phyloP scores from a whole-genome alignment of 2,888 invertebrate species.

The Drosophila prolongata region DNA sequence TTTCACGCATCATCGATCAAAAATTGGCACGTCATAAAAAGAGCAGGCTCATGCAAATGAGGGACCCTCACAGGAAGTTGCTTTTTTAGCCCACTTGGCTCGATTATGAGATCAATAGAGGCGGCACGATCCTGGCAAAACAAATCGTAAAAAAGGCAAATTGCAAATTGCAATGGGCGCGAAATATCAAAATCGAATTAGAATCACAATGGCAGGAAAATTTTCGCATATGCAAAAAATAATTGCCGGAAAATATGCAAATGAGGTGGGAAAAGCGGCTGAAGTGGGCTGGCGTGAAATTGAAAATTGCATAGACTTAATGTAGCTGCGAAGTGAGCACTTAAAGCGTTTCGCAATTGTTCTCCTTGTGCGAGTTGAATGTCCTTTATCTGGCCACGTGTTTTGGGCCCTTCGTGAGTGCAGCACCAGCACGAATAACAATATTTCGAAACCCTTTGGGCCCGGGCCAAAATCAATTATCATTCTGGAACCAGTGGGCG shows the following conservation, averaged over 20 bases:
- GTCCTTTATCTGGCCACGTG: conserved; percentile 46
- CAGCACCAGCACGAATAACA: conserved; percentile 25
- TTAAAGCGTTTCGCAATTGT: conserved; percentile 25
- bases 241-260: conserved; percentile 77
- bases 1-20: conserved; percentile 76
- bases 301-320: conserved; percentile 23
- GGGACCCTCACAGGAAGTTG: conserved; percentile 58
- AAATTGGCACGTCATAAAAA: conserved; percentile 72
- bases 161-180: conserved; percentile 68
- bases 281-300: conserved; percentile 26
- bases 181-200: conserved; percentile 70
- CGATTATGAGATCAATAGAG: conserved; percentile 77
- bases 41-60: conserved; percentile 56
- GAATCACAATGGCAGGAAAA: conserved; percentile 48
- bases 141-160: conserved; percentile 77
- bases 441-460: conserved; percentile 11
- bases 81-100: conserved; percentile 50
- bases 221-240: conserved; percentile 72
- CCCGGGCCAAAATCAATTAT: conserved; percentile 57
- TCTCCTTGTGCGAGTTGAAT: conserved; percentile 53
- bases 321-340: conserved; percentile 10
- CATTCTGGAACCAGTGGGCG: conserved; percentile 54
- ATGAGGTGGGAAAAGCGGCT: conserved; percentile 48
- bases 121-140: conserved; percentile 50
- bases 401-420: conserved; percentile 13